Conservation (phyloP, 1,140 invertebrate genomes). For the Telenomus remus region DNA sequence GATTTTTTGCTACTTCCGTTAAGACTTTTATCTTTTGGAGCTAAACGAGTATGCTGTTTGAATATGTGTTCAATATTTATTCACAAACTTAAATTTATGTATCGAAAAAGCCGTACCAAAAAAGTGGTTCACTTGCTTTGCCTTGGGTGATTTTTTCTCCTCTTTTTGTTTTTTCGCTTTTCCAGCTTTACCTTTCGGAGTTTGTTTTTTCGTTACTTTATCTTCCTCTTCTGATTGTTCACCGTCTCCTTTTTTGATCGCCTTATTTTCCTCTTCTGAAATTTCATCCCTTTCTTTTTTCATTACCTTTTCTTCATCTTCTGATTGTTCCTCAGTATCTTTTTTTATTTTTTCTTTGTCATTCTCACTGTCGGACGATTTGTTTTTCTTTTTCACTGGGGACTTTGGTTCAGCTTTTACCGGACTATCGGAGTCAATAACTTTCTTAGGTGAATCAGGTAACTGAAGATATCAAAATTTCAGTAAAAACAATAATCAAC, state of each 20-base stretch:
- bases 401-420: slow-evolving; percentile 2
- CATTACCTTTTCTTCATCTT: slow-evolving; percentile 23
- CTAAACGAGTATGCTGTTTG: slow-evolving; percentile 24
- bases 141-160: slow-evolving; percentile 19
- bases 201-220: no score
- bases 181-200: slow-evolving; percentile 20
- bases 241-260: neutral
- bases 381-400: slow-evolving; percentile 3
- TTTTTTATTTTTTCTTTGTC: slow-evolving; percentile 17
- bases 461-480: slow-evolving; percentile 40
- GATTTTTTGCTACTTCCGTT: slow-evolving; percentile 27
- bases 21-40: slow-evolving; percentile 53
- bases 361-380: slow-evolving; percentile 6
- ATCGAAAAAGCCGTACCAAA: slow-evolving; percentile 26
- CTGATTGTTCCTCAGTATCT: slow-evolving; percentile 9
- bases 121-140: slow-evolving; percentile 27
- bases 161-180: slow-evolving; percentile 6
- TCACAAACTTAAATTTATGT: neutral
- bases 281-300: neutral
- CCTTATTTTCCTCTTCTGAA: neutral
- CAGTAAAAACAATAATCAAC: neutral
- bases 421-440: slow-evolving; percentile 3
- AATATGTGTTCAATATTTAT: neutral
- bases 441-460: slow-evolving; percentile 34
- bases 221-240: neutral